phyloP scores from a whole-genome alignment of 2,888 invertebrate genomes.

The Cheilosia urbana region DNA sequence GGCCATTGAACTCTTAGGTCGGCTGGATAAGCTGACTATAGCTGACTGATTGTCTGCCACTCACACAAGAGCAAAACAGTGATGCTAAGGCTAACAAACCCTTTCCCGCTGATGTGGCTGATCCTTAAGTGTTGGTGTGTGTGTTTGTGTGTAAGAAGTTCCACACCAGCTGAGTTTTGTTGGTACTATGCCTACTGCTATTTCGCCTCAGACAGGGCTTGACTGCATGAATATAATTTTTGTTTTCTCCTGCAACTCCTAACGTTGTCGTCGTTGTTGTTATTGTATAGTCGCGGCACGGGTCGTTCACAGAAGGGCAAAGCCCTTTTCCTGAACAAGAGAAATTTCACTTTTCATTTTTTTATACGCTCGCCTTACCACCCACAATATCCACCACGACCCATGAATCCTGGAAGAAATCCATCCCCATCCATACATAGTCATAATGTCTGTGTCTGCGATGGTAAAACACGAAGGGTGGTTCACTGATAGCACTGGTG shows the following conservation, averaged over 20 bases:
- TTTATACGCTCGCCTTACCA: slow-evolving; percentile 76
- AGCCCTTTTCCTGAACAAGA: slow-evolving; percentile 75
- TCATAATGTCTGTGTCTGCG: slow-evolving; percentile 25
- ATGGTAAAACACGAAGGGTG: slow-evolving; percentile 59
- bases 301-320: slow-evolving; percentile 74
- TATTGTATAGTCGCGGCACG: slow-evolving; percentile 72
- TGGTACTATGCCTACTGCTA: slow-evolving; percentile 60
- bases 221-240: slow-evolving; percentile 44
- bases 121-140: slow-evolving; percentile 14
- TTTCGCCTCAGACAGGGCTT: slow-evolving; percentile 65
- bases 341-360: slow-evolving; percentile 84
- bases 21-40: slow-evolving; percentile 67
- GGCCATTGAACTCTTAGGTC: slow-evolving; percentile 69
- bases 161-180: slow-evolving; percentile 68
- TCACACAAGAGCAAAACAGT: slow-evolving; percentile 46
- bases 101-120: slow-evolving; percentile 35
- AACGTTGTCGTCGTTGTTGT: slow-evolving; percentile 74
- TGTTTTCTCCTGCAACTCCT: slow-evolving; percentile 13
- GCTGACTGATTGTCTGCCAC: slow-evolving; percentile 74
- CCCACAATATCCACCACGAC: background rate
- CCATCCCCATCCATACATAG: slow-evolving; percentile 44
- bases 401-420: slow-evolving; percentile 56
- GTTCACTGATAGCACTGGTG: slow-evolving; percentile 37
- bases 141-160: slow-evolving; percentile 37
- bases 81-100: slow-evolving; percentile 43